These are phyloP conservation scores for Callithrix jacchus DNA, from an alignment of 2,113 vertebrate genomes.

Conservation along the genomic window DNA sequence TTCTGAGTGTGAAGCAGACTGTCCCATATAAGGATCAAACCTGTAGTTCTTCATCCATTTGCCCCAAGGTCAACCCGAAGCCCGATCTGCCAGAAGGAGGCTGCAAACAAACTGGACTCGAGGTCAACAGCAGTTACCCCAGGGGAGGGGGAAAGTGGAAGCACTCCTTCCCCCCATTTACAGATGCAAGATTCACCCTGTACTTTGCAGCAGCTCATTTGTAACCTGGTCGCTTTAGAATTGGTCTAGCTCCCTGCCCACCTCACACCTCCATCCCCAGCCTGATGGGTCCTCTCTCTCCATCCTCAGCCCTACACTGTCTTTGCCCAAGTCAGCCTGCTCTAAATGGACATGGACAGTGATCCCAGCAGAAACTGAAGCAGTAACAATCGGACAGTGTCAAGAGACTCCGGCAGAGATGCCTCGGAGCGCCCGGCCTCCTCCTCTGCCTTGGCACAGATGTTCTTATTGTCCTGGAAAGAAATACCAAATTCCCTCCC, in stretches of 20 bases:
- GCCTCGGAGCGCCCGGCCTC: slow-evolving; percentile 72
- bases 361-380: slow-evolving; percentile 70
- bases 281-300: neutral
- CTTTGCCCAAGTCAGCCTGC: slow-evolving; percentile 64
- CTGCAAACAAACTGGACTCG: neutral
- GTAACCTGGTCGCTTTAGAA: slow-evolving; percentile 54
- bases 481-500: slow-evolving; percentile 67
- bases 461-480: slow-evolving; percentile 75
- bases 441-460: slow-evolving; percentile 76
- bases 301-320: slow-evolving; percentile 38
- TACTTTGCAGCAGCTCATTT: slow-evolving; percentile 12
- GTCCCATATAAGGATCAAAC: slow-evolving; percentile 53
- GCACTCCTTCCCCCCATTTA: slow-evolving; percentile 30
- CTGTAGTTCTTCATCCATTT: slow-evolving; percentile 48
- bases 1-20: slow-evolving; percentile 27
- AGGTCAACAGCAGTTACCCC: neutral
- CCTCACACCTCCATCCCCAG: neutral
- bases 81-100: neutral
- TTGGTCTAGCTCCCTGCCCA: slow-evolving; percentile 24
- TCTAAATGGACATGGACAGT: slow-evolving; percentile 60
- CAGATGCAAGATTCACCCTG: neutral
- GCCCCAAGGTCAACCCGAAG: slow-evolving; percentile 20
- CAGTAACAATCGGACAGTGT: slow-evolving; percentile 78
- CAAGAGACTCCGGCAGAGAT: slow-evolving; percentile 73
- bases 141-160: neutral